Conservation (phyloP, 1,140 invertebrate species). For the Polypedilum pembai region DNA sequence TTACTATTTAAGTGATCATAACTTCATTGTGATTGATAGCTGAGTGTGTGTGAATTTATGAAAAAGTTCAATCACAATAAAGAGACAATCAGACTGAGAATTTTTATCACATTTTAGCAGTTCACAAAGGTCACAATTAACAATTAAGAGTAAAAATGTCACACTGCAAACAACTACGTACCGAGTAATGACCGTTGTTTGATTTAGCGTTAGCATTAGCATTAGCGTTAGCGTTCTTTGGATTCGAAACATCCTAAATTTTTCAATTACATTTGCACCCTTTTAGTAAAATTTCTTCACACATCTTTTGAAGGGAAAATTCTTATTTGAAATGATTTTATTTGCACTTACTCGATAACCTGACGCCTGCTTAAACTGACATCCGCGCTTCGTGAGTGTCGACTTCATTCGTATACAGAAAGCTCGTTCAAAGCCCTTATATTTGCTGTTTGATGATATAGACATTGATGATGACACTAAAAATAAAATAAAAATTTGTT, state of each 20-base stretch:
- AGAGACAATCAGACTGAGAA: no score
- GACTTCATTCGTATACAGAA: constrained; percentile 98
- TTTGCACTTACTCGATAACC: constrained; percentile 82
- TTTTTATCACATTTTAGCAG: no score
- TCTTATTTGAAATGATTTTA: neutral
- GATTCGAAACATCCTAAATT: neutral
- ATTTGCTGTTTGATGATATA: constrained; percentile 60
- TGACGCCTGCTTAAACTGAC: constrained; percentile 90
- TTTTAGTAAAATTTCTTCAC: no score
- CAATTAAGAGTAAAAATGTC: neutral
- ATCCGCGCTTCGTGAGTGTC: constrained; percentile 91
- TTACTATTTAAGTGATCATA: no score
- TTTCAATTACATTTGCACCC: neutral
- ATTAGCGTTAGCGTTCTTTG: constrained; percentile 1
- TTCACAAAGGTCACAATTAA: no score
- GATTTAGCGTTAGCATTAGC: neutral
- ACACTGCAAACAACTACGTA: constrained; percentile 13
- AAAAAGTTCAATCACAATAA: no score
- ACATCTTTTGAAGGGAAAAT: neutral
- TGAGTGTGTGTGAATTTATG: no score
- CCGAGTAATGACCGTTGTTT: constrained; percentile 22
- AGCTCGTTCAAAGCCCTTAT: constrained; percentile 80
- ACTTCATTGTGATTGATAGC: no score
- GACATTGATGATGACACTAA: constrained; percentile 83
- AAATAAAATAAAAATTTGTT: constrained; percentile 42